These are phyloP conservation scores for Drosophila varians DNA, from an alignment of 1,140 invertebrate species.

Conservation along the genomic window DNA sequence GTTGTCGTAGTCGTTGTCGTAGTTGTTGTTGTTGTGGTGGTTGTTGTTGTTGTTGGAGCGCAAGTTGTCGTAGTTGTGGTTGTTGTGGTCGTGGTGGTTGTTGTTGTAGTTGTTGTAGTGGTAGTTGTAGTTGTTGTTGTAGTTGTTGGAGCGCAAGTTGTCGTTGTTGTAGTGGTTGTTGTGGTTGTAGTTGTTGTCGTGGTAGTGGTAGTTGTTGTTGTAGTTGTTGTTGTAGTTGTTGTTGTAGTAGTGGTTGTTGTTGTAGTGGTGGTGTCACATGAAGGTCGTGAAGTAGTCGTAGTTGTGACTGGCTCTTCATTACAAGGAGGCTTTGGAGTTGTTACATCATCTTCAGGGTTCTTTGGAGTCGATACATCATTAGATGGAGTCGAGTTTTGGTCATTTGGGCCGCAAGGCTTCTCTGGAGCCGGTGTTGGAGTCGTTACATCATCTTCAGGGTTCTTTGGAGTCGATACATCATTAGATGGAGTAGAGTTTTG, in stretches of 20 bases:
- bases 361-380: too few relatives aligned
- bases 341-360: background rate
- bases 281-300: background rate
- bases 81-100: constrained; percentile 1
- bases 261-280: background rate
- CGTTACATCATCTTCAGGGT: background rate
- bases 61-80: background rate
- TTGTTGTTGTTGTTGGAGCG: background rate
- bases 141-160: background rate
- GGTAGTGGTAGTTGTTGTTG: background rate
- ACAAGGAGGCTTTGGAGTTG: background rate
- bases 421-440: background rate
- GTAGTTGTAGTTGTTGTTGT: constrained; percentile 1
- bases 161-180: background rate
- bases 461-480: background rate
- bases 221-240: background rate
- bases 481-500: background rate
- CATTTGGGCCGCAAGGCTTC: too few relatives aligned
- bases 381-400: too few relatives aligned
- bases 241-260: background rate
- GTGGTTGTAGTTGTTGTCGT: background rate
- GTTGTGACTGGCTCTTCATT: background rate
- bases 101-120: background rate
- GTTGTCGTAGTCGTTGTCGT: background rate
- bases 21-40: background rate